Conservation (phyloP, 1,140 invertebrate species). For the Hypsibius dujardini region DNA sequence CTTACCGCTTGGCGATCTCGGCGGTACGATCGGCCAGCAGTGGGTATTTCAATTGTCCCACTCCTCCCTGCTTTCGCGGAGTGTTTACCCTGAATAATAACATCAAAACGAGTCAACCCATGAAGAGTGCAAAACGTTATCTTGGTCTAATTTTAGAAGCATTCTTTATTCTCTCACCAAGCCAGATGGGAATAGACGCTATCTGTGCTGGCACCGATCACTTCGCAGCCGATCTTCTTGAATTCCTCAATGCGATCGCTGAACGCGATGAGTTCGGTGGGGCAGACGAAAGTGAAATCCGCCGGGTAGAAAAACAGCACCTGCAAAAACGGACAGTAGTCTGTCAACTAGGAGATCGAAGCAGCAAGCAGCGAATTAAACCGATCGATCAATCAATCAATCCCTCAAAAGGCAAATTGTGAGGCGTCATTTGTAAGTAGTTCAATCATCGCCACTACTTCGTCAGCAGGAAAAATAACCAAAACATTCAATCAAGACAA, state of each 20-base stretch:
- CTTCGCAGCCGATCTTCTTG: constrained; percentile 41
- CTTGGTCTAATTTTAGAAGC: too few relatives aligned
- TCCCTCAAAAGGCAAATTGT: too few relatives aligned
- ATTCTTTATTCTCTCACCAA: constrained; percentile 28
- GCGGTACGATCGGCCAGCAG: constrained; percentile 36
- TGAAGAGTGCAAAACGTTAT: too few relatives aligned
- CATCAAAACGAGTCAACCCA: too few relatives aligned
- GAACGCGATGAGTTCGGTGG: constrained; percentile 74
- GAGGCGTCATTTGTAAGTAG: too few relatives aligned
- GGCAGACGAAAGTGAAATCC: constrained; percentile 87
- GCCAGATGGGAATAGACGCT: constrained; percentile 37
- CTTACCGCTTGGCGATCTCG: constrained; percentile 29
- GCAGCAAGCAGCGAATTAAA: too few relatives aligned
- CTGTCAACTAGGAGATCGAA: too few relatives aligned
- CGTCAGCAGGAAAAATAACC: too few relatives aligned
- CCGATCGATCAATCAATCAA: too few relatives aligned
- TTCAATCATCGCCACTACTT: too few relatives aligned
- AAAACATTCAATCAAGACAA: too few relatives aligned
- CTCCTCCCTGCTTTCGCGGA: constrained; percentile 30
- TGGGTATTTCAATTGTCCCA: constrained; percentile 35
- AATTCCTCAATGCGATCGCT: constrained; percentile 59
- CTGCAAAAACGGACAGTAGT: too few relatives aligned
- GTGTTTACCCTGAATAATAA: constrained; percentile 27
- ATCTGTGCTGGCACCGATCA: constrained; percentile 35
- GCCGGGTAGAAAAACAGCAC: constrained; percentile 89